Base-by-base conservation (phyloP, 2,888 invertebrate genomes). In the Tachystola acroxantha region DNA sequence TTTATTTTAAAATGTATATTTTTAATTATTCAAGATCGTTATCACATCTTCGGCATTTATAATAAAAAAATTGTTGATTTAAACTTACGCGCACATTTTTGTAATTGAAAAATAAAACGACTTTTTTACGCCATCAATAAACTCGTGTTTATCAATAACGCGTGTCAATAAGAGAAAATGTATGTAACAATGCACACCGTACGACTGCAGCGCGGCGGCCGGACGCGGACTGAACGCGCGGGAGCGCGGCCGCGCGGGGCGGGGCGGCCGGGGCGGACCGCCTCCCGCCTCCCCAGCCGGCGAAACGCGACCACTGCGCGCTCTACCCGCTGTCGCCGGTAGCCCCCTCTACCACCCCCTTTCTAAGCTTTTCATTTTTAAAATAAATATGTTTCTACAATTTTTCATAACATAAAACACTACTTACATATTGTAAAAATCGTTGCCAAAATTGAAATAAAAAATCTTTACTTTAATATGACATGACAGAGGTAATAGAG, bases 161-260 rank as follows among this genome's bases (percentile, higher is more conserved):
- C 60, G 64, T 60, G 53, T 46, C 34, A 35, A 27, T 34, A 31
- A 31, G 22, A 19, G 7, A 53, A 53, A 22, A 16, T 36, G 26
- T 12, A 36, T 26, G 30, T 33, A 30, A 26, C 25, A 33, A 32
- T 39, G 39, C 42, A 34, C 40, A 19, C n/a, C 40, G 31, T 12
- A 26, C 30, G 34, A 34, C 27, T 34, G 37, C 37, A 32, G 65
- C 64, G 54, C 74, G 74, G 69, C 72, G 73, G 72, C 65, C 67
- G 70, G 65, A 66, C 80, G 73, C 78, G 79, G 69, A 79, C 82
- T 80, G 79, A 79, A 61, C 69, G 71, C 64, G 69, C 64, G 64
- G 60, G 60, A 52, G 68, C 57, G 63, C 40, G 53, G 50, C 48
- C 65, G 66, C 62, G 63, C 64, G 64, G 69, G 58, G 69, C 63